Base-by-base conservation (phyloP, 1,140 invertebrate species). In the Polyergus mexicanus region DNA sequence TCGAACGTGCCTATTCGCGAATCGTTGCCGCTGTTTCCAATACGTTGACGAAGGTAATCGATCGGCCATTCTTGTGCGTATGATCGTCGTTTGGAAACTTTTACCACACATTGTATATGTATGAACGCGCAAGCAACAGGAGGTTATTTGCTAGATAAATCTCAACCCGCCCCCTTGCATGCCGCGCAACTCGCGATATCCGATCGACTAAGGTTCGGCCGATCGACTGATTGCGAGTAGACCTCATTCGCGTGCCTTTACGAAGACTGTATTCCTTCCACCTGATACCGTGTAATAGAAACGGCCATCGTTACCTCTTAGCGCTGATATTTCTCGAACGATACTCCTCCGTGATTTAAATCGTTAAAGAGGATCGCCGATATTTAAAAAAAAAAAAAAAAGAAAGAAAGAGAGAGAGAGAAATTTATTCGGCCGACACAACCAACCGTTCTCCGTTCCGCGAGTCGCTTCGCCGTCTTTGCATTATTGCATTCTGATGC, bases 61-160 rank as follows among this genome's bases (percentile, higher is more conserved):
- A 85, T 65, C 72, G 74, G 81, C 28, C 63, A 63, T 58, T 85
- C 56, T 28, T 32, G 62, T 7, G 83, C 38, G 32, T 16, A 35
- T 28, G 19, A 38, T 60, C 62, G 58, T 56, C 54, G 35, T 56
- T 22, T 69, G 69, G 35, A 87, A 89, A 90, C 80, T 89, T 87
- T 89, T 87, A 85, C 85, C 86, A 87, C 89, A 87, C 78, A 90
- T 89, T 87, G 88, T 89, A 89, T 85, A 80, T 75, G 47, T 85
- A 80, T 75, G 47, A 7, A 25, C 78, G 66, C 63, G 86, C 90
- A 71, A 91, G 89, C 77, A 89, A 91, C 89, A 87, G 84, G 88
- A 92, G 91, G 89, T 92, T 91, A 91, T 91, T 91, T 88, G 91
- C 88, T 89, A 89, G 91, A 92, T 92, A 89, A 92, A 91, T 92